These are phyloP conservation scores for Acomys russatus DNA, from an alignment of 2,797 vertebrate species.

Conservation along the genomic window DNA sequence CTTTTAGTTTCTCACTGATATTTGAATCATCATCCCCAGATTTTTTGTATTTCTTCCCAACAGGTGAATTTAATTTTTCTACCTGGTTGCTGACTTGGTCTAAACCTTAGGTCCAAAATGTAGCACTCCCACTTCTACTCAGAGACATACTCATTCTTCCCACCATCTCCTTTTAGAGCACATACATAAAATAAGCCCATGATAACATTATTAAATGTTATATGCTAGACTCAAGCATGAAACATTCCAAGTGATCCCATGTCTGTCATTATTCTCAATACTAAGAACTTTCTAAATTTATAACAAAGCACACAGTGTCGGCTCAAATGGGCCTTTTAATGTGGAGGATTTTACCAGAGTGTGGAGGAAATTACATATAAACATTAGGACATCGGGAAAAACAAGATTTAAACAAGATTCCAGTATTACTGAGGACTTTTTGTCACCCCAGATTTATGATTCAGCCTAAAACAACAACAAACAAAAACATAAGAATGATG, in stretches of 20 bases:
- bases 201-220: background rate
- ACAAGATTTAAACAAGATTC: conserved; percentile 22
- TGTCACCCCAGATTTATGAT: background rate
- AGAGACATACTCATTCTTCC: background rate
- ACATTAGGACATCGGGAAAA: background rate
- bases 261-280: background rate
- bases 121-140: background rate
- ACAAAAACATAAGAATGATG: background rate
- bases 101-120: background rate
- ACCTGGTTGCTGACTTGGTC: background rate
- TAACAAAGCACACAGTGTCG: background rate
- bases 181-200: background rate
- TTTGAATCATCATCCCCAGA: background rate
- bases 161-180: background rate
- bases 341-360: background rate
- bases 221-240: background rate
- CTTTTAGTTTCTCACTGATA: background rate
- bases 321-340: background rate
- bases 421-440: background rate
- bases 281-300: conserved; percentile 39
- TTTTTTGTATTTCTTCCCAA: background rate
- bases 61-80: conserved; percentile 3
- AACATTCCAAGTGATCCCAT: background rate
- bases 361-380: background rate
- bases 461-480: background rate